A percentile compares a stretch with the other conserved stretches of the same genome.
Evolutionary conservation across 23 tunicate genomes (phyloP).

Genomic region (Trididemnum clinides): DNA sequence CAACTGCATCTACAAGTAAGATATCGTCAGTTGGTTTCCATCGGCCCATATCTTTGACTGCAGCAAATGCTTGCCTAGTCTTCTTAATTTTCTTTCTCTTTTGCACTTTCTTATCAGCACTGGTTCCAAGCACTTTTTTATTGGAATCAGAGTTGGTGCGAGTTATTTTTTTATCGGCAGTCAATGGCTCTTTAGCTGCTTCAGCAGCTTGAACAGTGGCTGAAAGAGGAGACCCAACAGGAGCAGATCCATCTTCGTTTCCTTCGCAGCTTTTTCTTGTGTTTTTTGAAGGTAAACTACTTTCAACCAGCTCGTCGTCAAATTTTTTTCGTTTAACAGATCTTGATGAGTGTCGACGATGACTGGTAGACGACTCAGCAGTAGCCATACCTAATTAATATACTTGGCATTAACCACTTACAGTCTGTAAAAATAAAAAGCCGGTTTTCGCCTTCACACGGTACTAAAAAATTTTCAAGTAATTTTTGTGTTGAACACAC

Average conservation of each 20-base stretch:
- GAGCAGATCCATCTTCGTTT: constrained; percentile 15
- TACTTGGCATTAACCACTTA: too few species aligned
- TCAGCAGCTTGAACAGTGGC: not conserved
- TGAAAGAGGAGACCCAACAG: not conserved
- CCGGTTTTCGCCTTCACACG: too few species aligned
- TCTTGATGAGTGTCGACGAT: constrained; percentile 74
- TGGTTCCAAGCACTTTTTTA: not conserved
- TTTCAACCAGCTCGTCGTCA: constrained; percentile 85
- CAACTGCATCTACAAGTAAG: constrained; percentile 74
- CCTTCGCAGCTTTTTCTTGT: constrained; percentile 46
- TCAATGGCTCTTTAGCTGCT: not conserved
- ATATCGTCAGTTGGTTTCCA: constrained; percentile 96
- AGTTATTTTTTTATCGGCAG: not conserved
- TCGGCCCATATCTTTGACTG: constrained; percentile 89
- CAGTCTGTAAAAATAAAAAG: too few species aligned
- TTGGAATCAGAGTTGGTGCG: not conserved
- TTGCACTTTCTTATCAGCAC: not conserved
- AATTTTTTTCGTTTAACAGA: constrained; percentile 71
- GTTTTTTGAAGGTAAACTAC: constrained; percentile 64
- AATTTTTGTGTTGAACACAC: too few species aligned
- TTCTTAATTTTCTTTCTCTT: constrained; percentile 63
- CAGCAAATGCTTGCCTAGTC: constrained; percentile 85
- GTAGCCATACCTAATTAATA: too few species aligned
- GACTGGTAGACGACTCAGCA: not conserved
- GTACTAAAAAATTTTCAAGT: too few species aligned